Evolutionary conservation across 2,797 vertebrate genomes (phyloP).

Genomic region (Caiman crocodilus): DNA sequence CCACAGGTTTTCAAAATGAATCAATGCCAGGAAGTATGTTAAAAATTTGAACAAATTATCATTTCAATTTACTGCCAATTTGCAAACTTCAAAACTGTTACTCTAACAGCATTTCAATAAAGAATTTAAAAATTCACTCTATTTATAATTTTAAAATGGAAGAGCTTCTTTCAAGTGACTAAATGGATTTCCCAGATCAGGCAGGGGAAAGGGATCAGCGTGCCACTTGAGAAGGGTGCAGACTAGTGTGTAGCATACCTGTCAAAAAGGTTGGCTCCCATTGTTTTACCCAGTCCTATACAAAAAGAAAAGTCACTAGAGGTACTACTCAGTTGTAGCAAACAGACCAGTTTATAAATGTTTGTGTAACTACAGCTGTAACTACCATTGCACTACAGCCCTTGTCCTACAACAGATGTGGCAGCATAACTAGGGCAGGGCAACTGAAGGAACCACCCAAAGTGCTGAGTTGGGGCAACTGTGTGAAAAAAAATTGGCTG

Average conservation of each 20-base stretch:
- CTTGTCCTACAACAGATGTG: background rate
- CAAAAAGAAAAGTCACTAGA: background rate
- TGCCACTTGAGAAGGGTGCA: no score
- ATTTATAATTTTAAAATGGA: conserved; percentile 28
- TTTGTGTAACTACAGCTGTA: no score
- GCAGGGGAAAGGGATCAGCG: no score
- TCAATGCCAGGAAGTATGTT: conserved; percentile 32
- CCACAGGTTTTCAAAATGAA: conserved; percentile 52
- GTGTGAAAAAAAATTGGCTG: no score
- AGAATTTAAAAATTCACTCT: background rate
- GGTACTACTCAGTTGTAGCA: background rate
- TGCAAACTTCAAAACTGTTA: conserved; percentile 41
- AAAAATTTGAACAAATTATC: conserved; percentile 43
- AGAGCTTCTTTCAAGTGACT: background rate
- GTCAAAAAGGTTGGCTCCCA: no score
- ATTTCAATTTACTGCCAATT: conserved; percentile 47
- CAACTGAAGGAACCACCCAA: no score
- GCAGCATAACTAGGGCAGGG: no score
- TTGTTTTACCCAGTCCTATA: background rate
- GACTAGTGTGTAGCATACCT: no score
- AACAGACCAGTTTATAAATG: background rate
- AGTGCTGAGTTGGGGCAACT: no score
- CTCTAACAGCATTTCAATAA: conserved; percentile 13
- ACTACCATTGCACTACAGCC: background rate
- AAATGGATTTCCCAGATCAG: background rate